These are phyloP conservation scores for Microvelia longipes DNA, from an alignment of 1,140 invertebrate genomes.

Conservation along the genomic window DNA sequence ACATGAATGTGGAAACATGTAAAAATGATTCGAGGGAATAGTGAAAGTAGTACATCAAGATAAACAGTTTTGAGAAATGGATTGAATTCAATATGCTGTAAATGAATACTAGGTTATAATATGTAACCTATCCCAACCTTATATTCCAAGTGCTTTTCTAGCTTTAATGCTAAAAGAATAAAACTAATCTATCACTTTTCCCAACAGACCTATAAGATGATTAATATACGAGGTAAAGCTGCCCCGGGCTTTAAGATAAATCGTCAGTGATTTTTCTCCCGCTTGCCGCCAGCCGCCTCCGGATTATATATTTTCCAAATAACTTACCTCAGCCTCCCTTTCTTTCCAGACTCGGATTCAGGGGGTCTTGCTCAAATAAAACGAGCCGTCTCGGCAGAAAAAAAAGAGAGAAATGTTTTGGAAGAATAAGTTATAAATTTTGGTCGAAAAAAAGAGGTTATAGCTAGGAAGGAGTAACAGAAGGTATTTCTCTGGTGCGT, in stretches of 20 bases:
- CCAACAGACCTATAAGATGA: background rate
- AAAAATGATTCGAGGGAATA: no score
- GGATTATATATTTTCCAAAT: background rate
- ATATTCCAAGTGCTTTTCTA: no score
- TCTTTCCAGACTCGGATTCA: background rate
- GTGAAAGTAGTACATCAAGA: no score
- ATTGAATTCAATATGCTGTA: no score
- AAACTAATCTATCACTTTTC: background rate
- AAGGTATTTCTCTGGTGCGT: no score
- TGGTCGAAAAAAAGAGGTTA: background rate
- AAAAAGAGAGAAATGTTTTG: background rate
- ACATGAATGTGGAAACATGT: no score
- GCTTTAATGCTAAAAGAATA: background rate
- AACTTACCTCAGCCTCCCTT: background rate
- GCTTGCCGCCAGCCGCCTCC: background rate
- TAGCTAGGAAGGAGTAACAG: background rate
- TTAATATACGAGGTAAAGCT: background rate
- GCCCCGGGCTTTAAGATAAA: background rate
- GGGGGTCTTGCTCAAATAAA: background rate
- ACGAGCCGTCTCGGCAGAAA: background rate
- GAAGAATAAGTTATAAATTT: background rate
- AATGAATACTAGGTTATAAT: no score
- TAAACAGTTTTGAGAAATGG: no score
- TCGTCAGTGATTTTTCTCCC: background rate
- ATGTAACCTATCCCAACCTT: no score